phyloP scores from a whole-genome alignment of 1,140 invertebrate species.

The Piezodorus guildinii region DNA sequence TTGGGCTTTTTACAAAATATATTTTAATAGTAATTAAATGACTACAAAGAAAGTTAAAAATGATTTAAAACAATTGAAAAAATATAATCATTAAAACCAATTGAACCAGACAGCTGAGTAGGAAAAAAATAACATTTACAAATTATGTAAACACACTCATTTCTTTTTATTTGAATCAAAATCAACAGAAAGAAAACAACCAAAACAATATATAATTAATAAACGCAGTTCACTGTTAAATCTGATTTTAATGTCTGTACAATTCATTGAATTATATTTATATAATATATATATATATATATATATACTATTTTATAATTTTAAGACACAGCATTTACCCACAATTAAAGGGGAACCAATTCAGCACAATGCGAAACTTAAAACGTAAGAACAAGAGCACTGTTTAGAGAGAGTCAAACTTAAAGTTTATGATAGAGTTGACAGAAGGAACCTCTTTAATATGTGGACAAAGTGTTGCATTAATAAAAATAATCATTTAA shows the following conservation, averaged over 20 bases:
- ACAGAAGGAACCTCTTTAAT: background rate
- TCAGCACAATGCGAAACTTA: conserved; percentile 23
- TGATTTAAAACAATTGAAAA: conserved; percentile 3
- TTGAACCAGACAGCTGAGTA: background rate
- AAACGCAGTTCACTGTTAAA: conserved; percentile 18
- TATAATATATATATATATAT: conserved; percentile 18
- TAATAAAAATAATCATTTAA: background rate
- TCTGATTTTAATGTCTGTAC: conserved; percentile 25
- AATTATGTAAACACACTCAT: conserved; percentile 22
- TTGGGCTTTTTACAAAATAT: conserved; percentile 12
- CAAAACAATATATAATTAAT: conserved; percentile 20
- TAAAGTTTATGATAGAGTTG: background rate
- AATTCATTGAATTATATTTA: conserved; percentile 20
- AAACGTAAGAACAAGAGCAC: conserved; percentile 5
- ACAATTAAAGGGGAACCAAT: conserved; percentile 9
- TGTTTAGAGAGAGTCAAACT: background rate
- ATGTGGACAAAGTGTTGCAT: background rate
- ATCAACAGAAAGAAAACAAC: conserved; percentile 23
- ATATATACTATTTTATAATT: conserved; percentile 23
- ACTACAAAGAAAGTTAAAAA: conserved; percentile 6
- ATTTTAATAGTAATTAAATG: conserved; percentile 7
- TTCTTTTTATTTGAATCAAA: conserved; percentile 23
- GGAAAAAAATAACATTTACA: conserved; percentile 13
- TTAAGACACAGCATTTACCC: conserved; percentile 25
- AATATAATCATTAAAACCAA: background rate